Evolutionary conservation across 2,113 vertebrate genomes (phyloP).

Genomic region (Phylloscopus trochiloides): DNA sequence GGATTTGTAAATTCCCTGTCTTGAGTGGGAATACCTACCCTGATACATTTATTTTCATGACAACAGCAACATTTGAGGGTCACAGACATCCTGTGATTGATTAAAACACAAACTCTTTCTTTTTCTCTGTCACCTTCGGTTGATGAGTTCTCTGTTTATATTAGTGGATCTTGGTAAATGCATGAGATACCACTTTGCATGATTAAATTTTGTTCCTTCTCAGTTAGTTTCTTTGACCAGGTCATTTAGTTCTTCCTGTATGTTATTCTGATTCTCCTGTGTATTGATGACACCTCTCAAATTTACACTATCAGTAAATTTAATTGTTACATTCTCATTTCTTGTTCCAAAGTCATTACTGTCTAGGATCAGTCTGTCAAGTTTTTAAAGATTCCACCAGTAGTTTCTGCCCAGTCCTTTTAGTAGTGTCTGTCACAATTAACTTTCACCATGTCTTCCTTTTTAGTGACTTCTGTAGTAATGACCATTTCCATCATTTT

Average conservation of each 20-base stretch:
- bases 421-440: neutral
- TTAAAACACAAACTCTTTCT: slow-evolving; percentile 21
- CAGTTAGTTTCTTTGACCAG: neutral
- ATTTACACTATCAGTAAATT: neutral
- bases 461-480: neutral
- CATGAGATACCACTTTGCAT: neutral
- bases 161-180: neutral
- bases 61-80: neutral
- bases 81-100: neutral
- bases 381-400: neutral
- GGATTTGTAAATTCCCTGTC: neutral
- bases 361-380: neutral
- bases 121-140: neutral
- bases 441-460: neutral
- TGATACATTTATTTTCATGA: neutral
- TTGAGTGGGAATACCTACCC: neutral
- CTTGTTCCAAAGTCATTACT: neutral
- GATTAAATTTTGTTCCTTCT: neutral
- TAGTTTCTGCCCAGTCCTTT: neutral
- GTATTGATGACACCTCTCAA: neutral
- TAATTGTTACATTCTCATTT: neutral
- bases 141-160: neutral
- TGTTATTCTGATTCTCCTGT: neutral
- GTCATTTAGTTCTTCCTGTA: neutral
- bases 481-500: neutral